Conservation (phyloP, 2,797 vertebrate species). For the Taenioides sp. region DNA sequence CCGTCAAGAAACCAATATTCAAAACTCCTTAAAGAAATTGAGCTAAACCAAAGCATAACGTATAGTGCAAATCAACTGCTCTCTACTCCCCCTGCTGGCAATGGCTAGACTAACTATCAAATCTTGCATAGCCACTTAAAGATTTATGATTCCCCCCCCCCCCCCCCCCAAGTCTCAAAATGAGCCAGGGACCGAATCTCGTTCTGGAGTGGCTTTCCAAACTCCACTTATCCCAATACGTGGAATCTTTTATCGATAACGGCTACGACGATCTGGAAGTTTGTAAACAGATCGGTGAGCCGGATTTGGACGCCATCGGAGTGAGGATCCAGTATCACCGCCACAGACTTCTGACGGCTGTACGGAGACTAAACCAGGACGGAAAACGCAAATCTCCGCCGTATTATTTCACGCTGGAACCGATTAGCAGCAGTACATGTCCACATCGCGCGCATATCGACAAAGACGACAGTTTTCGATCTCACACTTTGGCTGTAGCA, state of each 20-base stretch:
- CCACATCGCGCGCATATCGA: constrained; percentile 47
- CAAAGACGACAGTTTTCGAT: constrained; percentile 48
- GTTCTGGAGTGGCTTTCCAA: constrained; percentile 90
- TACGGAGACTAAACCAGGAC: constrained; percentile 82
- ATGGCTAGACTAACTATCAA: background rate
- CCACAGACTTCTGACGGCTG: constrained; percentile 85
- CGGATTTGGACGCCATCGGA: constrained; percentile 92
- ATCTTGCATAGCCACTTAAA: background rate
- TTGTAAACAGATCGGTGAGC: constrained; percentile 91
- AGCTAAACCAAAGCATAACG: background rate
- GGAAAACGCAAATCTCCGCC: constrained; percentile 76
- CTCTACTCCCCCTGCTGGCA: background rate
- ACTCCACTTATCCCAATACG: constrained; percentile 86
- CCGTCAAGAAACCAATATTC: no score
- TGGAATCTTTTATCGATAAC: constrained; percentile 91
- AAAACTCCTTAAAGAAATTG: background rate
- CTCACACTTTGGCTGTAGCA: constrained; percentile 31
- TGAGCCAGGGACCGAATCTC: constrained; percentile 82
- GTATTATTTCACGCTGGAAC: constrained; percentile 91
- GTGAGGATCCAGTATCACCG: constrained; percentile 85
- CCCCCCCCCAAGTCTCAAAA: constrained; percentile 40
- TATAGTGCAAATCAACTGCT: background rate
- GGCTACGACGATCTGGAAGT: constrained; percentile 94
- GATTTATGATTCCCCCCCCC: no score
- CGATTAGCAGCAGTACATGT: constrained; percentile 55